Base-by-base conservation (phyloP, 1,140 invertebrate species). In the Paraescarpia echinospica region DNA sequence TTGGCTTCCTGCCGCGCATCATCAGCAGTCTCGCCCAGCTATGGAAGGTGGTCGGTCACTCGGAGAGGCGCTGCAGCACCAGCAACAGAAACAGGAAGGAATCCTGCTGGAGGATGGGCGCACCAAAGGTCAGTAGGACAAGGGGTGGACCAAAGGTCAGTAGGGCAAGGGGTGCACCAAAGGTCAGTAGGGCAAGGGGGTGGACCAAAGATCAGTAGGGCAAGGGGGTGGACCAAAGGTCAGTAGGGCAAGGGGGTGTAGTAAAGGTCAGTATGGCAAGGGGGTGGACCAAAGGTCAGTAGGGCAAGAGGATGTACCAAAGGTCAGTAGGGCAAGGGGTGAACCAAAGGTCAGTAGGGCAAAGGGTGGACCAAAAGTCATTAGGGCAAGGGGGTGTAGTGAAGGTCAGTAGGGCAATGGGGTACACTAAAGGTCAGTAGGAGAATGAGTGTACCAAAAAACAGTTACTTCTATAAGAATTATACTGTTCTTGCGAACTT, bases 1-100 rank as follows among this genome's bases (percentile, higher is more conserved):
- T 98, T 14, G 97, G 97, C 94, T 97, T 98, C 95, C 96, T 98
- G 94, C 98, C 98, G 0, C 96, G 98, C 93, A 98, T 98, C 94
- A 97, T 98, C 93, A 97, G 97, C 6, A 98, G 98, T 93, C 96
- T 98, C 34, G 97, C 98, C 1, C 97, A 97, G 91, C 96, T 98
- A n/a, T 98, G 98, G 98, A 97, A 97, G 95, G 97, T 97, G 41
- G 96, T 97, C 22, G 94, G 94, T 88, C 89, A 92, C 22, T 94
- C 94, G 35, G 94, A 94, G 91, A 95, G 95, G 33, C 96, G 95
- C 9, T 96, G 96, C 93, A 96, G 97, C 93, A 94, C 94, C 33
- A 94, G 41, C 93, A 94, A 94, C 33, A 94, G 41, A 35, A 91
- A 92, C n/a, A 91, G 90, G 34, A 92, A 90, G 91, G 92, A 93